phyloP scores from a whole-genome alignment of 2,888 invertebrate species.

The Cantharis rustica region DNA sequence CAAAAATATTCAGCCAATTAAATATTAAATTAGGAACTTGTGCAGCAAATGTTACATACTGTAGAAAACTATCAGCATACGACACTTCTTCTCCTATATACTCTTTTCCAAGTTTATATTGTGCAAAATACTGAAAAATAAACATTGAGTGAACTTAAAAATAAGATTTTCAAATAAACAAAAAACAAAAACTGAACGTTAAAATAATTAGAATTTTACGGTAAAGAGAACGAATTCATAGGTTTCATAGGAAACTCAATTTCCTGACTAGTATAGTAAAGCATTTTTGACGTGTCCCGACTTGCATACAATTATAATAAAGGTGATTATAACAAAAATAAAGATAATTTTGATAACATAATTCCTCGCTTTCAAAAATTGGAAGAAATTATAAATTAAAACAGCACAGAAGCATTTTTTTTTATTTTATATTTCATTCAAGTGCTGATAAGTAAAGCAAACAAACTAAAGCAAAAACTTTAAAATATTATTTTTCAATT shows the following conservation, averaged over 20 bases:
- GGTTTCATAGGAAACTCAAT: too few species aligned
- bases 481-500: too few species aligned
- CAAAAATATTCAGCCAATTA: constrained; percentile 92
- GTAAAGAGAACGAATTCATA: too few species aligned
- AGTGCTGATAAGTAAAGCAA: not conserved
- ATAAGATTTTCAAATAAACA: too few species aligned
- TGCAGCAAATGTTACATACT: constrained; percentile 85
- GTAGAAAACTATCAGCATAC: constrained; percentile 78
- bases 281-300: not conserved
- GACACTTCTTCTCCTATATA: constrained; percentile 61
- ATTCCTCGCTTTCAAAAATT: not conserved
- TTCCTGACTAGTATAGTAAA: too few species aligned
- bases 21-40: constrained; percentile 95
- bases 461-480: too few species aligned
- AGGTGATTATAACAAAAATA: not conserved
- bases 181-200: too few species aligned
- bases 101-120: constrained; percentile 75
- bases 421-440: not conserved
- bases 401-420: not conserved
- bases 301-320: too few species aligned
- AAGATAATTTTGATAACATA: not conserved
- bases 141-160: constrained; percentile 9
- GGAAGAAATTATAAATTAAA: not conserved
- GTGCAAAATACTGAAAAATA: constrained; percentile 77
- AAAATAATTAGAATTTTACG: too few species aligned